Evolutionary conservation across 1,140 invertebrate genomes (phyloP).

Genomic region (Helicoverpa zea): DNA sequence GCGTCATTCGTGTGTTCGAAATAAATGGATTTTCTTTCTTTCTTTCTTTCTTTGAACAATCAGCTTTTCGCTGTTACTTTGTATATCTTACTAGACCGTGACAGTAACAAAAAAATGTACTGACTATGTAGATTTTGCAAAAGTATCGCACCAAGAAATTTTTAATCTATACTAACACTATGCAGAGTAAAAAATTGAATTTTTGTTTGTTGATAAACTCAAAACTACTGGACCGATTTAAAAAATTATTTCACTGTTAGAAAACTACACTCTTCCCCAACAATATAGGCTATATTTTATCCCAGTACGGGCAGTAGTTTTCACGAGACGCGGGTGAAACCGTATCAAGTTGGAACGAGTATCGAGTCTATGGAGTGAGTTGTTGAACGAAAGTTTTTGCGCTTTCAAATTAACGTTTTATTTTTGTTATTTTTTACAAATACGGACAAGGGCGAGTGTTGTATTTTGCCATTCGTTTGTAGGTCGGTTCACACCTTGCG

Average conservation of each 20-base stretch:
- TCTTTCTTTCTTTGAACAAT: no score
- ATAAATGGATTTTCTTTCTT: no score
- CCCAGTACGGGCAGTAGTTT: no score
- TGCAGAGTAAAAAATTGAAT: no score
- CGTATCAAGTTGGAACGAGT: slow-evolving; percentile 1
- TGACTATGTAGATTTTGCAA: slow-evolving; percentile 23
- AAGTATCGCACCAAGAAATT: slow-evolving; percentile 15
- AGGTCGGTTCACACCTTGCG: slow-evolving; percentile 68
- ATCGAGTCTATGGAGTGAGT: slow-evolving; percentile 10
- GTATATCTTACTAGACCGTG: slow-evolving; percentile 9
- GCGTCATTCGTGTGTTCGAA: no score
- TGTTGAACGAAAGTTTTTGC: slow-evolving; percentile 35
- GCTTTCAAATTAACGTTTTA: slow-evolving; percentile 51
- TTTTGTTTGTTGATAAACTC: no score
- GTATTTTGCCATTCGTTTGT: slow-evolving; percentile 50
- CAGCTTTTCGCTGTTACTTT: background rate
- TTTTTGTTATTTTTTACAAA: slow-evolving; percentile 53
- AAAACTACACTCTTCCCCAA: no score
- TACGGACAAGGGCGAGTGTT: slow-evolving; percentile 46
- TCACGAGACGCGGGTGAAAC: no score
- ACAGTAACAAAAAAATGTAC: slow-evolving; percentile 28
- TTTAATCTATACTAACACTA: background rate
- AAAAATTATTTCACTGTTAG: no score
- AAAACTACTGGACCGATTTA: no score
- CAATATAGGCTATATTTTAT: no score